Evolutionary conservation across 2,797 vertebrate genomes (phyloP).

Genomic region (Danio tinwini): DNA sequence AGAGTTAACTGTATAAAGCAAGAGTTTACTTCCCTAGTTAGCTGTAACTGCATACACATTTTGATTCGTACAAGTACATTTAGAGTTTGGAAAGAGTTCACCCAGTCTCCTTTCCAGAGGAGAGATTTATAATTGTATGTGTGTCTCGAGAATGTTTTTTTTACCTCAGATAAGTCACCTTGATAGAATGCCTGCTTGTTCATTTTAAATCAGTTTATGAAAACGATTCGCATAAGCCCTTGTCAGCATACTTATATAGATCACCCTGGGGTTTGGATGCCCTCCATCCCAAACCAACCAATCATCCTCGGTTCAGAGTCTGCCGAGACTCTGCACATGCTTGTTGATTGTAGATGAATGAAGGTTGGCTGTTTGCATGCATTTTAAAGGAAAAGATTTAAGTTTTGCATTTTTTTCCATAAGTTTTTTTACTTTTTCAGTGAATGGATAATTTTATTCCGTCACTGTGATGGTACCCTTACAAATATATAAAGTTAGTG

Average conservation of each 20-base stretch:
- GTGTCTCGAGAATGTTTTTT: too few species aligned
- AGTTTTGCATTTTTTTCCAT: not conserved
- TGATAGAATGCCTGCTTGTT: slow-evolving; percentile 5
- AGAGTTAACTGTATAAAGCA: not conserved
- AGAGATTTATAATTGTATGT: slow-evolving; percentile 18
- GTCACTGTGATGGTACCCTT: too few species aligned
- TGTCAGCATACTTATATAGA: slow-evolving; percentile 18
- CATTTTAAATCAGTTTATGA: slow-evolving; percentile 34
- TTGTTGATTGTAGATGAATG: not conserved
- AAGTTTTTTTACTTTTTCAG: too few species aligned
- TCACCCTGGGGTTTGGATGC: slow-evolving; percentile 1
- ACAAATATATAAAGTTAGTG: too few species aligned
- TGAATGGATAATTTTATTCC: too few species aligned
- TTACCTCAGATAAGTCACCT: slow-evolving; percentile 34
- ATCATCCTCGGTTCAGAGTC: not conserved
- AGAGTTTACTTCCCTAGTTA: not conserved
- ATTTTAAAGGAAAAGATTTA: not conserved
- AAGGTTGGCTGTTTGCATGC: slow-evolving; percentile 7
- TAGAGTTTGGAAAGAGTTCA: not conserved
- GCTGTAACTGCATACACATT: not conserved
- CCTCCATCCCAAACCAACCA: slow-evolving; percentile 11
- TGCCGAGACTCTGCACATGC: not conserved
- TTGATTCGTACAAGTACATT: not conserved
- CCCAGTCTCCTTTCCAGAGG: not conserved
- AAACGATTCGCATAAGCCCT: not conserved